Conservation (phyloP, 2,113 vertebrate species). For the Lepidothrix coronata region DNA sequence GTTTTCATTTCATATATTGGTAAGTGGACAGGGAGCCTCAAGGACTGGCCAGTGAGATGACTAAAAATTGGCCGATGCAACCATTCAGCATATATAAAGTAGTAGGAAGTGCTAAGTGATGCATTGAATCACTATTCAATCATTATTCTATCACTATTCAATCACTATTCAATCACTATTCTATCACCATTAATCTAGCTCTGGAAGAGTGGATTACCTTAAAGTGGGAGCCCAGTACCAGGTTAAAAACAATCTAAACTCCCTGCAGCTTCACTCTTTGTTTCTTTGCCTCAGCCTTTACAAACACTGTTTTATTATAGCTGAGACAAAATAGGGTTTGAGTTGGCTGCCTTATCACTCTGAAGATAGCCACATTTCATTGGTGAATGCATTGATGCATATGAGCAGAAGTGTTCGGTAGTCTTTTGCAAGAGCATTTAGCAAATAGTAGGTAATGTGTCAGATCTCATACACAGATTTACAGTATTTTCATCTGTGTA, state of each 20-base stretch:
- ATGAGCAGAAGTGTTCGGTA: background rate
- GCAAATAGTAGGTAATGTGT: background rate
- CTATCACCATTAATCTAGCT: background rate
- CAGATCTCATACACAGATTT: background rate
- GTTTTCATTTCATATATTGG: background rate
- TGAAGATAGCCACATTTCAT: background rate
- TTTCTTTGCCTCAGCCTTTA: background rate
- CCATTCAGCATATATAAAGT: background rate
- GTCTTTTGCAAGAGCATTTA: background rate
- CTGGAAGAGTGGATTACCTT: background rate
- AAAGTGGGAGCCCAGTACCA: background rate
- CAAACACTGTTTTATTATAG: background rate
- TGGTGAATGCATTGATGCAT: background rate
- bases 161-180: too few species aligned
- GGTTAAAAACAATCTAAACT: background rate
- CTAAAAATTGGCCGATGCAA: background rate
- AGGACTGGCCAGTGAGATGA: background rate
- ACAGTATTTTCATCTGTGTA: background rate
- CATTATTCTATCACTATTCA: too few species aligned
- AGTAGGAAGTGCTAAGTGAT: background rate
- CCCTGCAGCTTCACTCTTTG: background rate
- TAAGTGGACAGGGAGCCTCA: background rate
- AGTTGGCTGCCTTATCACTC: background rate
- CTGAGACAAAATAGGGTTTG: background rate
- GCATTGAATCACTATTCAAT: background rate